phyloP scores from a whole-genome alignment of 2,888 invertebrate species.

The Lasioglossum figueresi region DNA sequence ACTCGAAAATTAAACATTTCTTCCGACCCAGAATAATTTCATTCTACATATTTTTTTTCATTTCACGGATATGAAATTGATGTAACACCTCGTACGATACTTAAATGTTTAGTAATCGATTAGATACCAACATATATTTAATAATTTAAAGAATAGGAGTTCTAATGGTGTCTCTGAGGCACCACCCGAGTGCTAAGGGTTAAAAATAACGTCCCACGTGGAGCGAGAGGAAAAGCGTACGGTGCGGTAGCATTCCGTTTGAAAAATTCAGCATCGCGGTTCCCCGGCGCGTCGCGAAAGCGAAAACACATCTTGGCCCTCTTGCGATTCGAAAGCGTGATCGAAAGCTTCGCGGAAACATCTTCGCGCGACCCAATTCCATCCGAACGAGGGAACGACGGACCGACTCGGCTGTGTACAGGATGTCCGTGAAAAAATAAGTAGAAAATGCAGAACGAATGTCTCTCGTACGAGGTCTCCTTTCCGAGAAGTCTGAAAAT shows the following conservation, averaged over 20 bases:
- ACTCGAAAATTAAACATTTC: no score
- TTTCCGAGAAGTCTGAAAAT: not conserved
- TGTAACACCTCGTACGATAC: no score
- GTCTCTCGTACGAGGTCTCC: not conserved
- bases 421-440: not conserved
- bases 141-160: no score
- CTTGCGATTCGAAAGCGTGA: not conserved
- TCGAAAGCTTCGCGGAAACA: not conserved
- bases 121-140: no score
- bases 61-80: no score
- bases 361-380: not conserved
- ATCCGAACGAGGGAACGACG: not conserved
- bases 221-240: not conserved
- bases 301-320: not conserved
- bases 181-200: no score
- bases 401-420: not conserved
- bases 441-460: not conserved
- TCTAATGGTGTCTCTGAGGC: no score
- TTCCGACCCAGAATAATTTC: no score
- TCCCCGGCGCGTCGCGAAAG: not conserved
- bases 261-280: not conserved
- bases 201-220: not conserved
- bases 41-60: no score
- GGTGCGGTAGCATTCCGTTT: not conserved
- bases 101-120: no score